phyloP scores from a whole-genome alignment of 2,113 vertebrate species.

The Neoarius graeffei region DNA sequence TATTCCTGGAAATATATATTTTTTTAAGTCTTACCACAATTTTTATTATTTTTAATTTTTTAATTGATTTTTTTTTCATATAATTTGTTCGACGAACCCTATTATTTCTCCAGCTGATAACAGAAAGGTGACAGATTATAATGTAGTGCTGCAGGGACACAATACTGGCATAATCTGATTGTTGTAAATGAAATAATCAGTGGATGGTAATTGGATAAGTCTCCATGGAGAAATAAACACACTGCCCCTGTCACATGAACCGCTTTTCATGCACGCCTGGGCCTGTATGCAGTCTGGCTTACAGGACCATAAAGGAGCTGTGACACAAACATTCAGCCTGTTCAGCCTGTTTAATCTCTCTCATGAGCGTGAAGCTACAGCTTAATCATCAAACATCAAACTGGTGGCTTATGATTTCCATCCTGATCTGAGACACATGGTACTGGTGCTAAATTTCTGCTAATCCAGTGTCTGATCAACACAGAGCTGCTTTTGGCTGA shows the following conservation, averaged over 20 bases:
- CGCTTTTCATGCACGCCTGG: slow-evolving; percentile 53
- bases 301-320: slow-evolving; percentile 42
- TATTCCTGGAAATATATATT: too few relatives aligned
- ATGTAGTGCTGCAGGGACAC: neutral
- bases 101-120: neutral
- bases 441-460: neutral
- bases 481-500: slow-evolving; percentile 35
- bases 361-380: slow-evolving; percentile 55
- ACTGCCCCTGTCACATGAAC: slow-evolving; percentile 62
- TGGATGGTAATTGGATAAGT: slow-evolving; percentile 57
- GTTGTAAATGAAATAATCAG: slow-evolving; percentile 51
- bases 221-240: slow-evolving; percentile 56
- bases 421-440: neutral
- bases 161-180: slow-evolving; percentile 37
- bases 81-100: too few relatives aligned
- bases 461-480: neutral
- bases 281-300: slow-evolving; percentile 58
- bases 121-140: neutral
- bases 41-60: too few relatives aligned
- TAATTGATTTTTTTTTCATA: too few relatives aligned
- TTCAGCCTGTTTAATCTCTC: neutral
- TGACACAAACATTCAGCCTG: slow-evolving; percentile 8
- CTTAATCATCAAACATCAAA: neutral
- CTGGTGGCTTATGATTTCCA: neutral
- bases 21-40: too few relatives aligned